Percentiles rank a stretch among this genome's conserved stretches.
These are phyloP conservation scores for Napeogenes inachia DNA, from an alignment of 2,888 invertebrate genomes.

Conservation along the genomic window DNA sequence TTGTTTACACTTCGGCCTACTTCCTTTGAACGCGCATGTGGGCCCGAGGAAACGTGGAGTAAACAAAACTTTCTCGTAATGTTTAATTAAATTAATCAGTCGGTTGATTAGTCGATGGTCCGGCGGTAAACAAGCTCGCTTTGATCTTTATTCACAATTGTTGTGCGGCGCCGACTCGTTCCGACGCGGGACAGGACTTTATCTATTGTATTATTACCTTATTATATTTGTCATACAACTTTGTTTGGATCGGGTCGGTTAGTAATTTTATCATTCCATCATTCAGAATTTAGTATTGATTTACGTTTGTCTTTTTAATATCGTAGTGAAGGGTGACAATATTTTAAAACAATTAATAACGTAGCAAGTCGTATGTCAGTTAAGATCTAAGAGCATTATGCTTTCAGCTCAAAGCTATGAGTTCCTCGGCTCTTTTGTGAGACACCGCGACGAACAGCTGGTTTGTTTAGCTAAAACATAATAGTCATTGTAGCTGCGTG, in stretches of 20 bases:
- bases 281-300: no score
- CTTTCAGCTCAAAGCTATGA: no score
- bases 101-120: constrained; percentile 76
- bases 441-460: constrained; percentile 10
- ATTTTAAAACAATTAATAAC: no score
- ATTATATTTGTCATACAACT: not conserved
- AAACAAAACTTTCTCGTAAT: constrained; percentile 78
- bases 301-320: no score
- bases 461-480: constrained; percentile 28
- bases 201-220: constrained; percentile 22
- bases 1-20: constrained; percentile 68
- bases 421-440: constrained; percentile 14
- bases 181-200: constrained; percentile 26
- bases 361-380: no score
- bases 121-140: constrained; percentile 72
- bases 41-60: constrained; percentile 75
- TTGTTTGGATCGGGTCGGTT: no score
- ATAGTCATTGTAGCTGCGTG: constrained; percentile 31
- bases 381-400: no score
- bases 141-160: constrained; percentile 66
- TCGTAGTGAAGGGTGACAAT: no score
- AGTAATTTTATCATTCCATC: no score
- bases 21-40: constrained; percentile 77
- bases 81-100: constrained; percentile 78
- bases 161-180: constrained; percentile 38